Percentiles rank a stretch among this genome's conserved stretches.
Evolutionary conservation across 2,113 vertebrate species (phyloP).

Genomic region (Prolemur simus): DNA sequence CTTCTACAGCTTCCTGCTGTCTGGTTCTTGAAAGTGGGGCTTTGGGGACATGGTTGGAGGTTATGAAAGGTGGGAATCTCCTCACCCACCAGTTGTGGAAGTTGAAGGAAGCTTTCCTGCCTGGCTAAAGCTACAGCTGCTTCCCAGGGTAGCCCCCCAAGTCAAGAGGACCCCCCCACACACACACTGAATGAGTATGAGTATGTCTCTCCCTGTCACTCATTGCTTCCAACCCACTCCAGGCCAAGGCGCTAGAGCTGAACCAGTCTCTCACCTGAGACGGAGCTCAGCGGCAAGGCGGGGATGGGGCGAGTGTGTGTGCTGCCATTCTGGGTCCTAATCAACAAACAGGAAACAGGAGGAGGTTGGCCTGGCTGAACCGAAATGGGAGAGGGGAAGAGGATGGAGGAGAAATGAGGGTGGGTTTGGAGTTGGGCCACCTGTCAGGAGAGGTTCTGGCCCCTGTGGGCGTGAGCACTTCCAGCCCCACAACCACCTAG

Average conservation of each 20-base stretch:
- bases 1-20: constrained; percentile 27
- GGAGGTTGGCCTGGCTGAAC: background rate
- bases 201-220: background rate
- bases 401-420: background rate
- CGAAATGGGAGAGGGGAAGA: background rate
- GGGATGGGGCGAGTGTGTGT: too few relatives aligned
- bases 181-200: background rate
- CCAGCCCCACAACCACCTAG: background rate
- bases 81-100: background rate
- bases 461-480: background rate
- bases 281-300: background rate
- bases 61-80: background rate
- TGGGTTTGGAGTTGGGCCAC: background rate
- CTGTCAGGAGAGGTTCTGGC: background rate
- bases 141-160: constrained; percentile 37
- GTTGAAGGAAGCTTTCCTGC: constrained; percentile 21
- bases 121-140: constrained; percentile 10
- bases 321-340: background rate
- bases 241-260: background rate
- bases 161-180: background rate
- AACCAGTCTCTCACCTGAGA: background rate
- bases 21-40: constrained; percentile 22
- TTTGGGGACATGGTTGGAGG: background rate
- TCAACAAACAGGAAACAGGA: constrained; percentile 6
- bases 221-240: background rate